phyloP scores from a whole-genome alignment of 2,888 invertebrate species.

The Spicauda simplicius region DNA sequence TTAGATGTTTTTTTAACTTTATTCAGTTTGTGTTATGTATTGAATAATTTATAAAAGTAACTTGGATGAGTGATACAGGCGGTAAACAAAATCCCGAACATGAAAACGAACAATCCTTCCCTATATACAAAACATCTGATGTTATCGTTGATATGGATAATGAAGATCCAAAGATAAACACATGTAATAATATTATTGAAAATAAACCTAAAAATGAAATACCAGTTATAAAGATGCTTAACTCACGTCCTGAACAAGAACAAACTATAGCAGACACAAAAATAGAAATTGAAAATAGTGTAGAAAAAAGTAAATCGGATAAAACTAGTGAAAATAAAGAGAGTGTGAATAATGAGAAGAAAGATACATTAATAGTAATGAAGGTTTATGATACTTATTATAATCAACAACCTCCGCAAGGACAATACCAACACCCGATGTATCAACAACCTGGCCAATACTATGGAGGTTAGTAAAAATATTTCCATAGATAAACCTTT shows the following conservation, averaged over 20 bases:
- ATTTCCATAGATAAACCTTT: too few relatives aligned
- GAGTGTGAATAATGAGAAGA: neutral
- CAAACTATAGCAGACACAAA: neutral
- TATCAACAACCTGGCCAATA: slow-evolving; percentile 1
- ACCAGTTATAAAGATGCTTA: neutral
- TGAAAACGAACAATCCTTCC: neutral
- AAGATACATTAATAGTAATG: neutral
- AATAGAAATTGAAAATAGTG: neutral
- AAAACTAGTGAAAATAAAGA: neutral
- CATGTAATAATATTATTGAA: neutral
- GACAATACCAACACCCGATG: neutral
- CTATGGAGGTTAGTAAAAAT: neutral
- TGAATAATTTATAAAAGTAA: neutral
- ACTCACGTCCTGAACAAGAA: neutral
- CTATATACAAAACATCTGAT: neutral
- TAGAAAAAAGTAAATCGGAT: neutral
- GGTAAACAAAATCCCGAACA: neutral
- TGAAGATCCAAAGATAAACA: neutral
- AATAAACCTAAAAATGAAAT: neutral
- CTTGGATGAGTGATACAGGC: slow-evolving; percentile 5
- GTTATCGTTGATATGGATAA: slow-evolving; percentile 2
- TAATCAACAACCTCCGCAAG: neutral
- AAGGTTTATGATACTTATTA: slow-evolving; percentile 6
- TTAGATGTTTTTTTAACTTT: neutral
- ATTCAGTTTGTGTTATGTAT: neutral